phyloP scores from a whole-genome alignment of 2,113 vertebrate genomes.

The Thamnaconus septentrionalis region DNA sequence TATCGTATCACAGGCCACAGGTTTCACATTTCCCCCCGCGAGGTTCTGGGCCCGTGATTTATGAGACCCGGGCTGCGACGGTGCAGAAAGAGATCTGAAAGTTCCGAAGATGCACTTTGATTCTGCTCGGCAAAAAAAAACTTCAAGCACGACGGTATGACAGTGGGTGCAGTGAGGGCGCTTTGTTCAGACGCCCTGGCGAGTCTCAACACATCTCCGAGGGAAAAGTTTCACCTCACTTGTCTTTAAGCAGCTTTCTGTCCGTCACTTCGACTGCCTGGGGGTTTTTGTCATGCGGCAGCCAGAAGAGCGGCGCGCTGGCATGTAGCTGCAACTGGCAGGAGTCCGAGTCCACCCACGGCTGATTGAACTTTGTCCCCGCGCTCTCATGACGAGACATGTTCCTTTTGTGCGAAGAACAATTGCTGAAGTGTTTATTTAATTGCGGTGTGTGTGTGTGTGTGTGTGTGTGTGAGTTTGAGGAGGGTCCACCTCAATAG shows the following conservation, averaged over 20 bases:
- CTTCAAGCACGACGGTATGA: constrained; percentile 35
- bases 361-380: constrained; percentile 33
- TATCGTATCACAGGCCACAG: background rate
- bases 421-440: constrained; percentile 34
- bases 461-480: constrained; percentile 1
- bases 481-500: constrained; percentile 6
- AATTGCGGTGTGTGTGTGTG: constrained; percentile 12
- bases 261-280: constrained; percentile 45
- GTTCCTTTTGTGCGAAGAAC: constrained; percentile 43
- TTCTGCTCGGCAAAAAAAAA: constrained; percentile 7
- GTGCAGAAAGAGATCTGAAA: constrained; percentile 23
- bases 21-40: constrained; percentile 2
- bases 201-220: constrained; percentile 55
- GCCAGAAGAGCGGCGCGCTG: constrained; percentile 23
- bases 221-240: constrained; percentile 54
- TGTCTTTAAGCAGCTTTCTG: constrained; percentile 58
- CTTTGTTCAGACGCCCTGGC: constrained; percentile 48
- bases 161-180: constrained; percentile 34
- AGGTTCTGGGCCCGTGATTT: constrained; percentile 12
- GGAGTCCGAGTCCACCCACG: constrained; percentile 29
- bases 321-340: constrained; percentile 48
- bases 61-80: constrained; percentile 21
- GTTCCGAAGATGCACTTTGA: constrained; percentile 39
- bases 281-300: constrained; percentile 36
- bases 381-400: constrained; percentile 43